Base-by-base conservation (phyloP, 2,888 invertebrate species). In the Lasioglossum morio region DNA sequence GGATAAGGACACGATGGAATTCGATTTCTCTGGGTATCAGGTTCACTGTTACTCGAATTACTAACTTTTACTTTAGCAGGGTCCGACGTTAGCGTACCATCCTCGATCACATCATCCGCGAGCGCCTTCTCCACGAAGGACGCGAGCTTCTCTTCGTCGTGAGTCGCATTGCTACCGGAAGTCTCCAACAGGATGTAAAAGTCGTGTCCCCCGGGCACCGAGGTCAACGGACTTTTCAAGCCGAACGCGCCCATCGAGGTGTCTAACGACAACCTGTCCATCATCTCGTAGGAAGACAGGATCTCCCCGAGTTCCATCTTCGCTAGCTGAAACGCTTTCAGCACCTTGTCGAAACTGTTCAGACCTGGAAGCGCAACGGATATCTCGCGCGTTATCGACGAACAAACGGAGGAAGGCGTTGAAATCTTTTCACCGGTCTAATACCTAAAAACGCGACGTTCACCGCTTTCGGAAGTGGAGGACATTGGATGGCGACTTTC, bases 211-310 rank as follows among this genome's bases (percentile, higher is more conserved):
- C 89, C 81, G 14, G 53, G 81, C 5, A 77, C 66, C 0, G 66
- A 72, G 2, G 91, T 85, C 74, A 96, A 90, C 74, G 96, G 95
- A 94, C 95, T 95, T 93, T 96, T 96, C 57, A 97, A 90, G 16
- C 96, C 96, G 77, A 97, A 96, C 93, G 97, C 96, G 70, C 96
- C 94, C 0, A 96, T 96, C 0, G 97, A 97, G 60, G 97, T 96
- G n/a, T 96, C 96, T 92, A 99, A 96, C 0, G 98, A 97, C 69
- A 95, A 95, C 19, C 96, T 96, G 95, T 99, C 99, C 85, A 99
- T 97, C 96, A 99, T 97, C 96, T 99, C 99, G 95, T 98, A 99
- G 0, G 99, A 98, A 7, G 99, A 99, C 66, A 99, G 95, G 88
- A 99, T 98, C 96, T 99, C 99, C 1, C 98, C 98, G 19, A 99